Percentiles rank a stretch among this genome's conserved stretches.
phyloP scores from a whole-genome alignment of 2,797 vertebrate genomes.

The Propithecus perrieri region DNA sequence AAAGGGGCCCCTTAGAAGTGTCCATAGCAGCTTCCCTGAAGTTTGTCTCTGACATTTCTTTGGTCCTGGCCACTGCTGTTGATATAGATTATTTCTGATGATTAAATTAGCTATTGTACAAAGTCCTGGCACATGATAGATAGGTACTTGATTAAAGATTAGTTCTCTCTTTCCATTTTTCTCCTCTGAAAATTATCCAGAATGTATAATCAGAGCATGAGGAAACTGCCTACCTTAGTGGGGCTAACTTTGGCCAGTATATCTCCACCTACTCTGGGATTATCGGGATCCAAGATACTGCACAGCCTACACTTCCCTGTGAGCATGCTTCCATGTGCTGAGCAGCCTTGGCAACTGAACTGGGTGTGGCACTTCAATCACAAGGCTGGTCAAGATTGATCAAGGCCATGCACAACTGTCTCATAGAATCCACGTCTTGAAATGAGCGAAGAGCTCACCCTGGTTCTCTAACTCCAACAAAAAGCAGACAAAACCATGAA shows the following conservation, averaged over 20 bases:
- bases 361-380: background rate
- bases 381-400: background rate
- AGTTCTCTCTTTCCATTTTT: background rate
- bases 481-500: background rate
- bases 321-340: accelerated
- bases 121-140: background rate
- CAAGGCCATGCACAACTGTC: background rate
- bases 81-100: background rate
- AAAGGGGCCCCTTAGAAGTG: background rate
- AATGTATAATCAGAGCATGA: background rate
- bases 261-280: background rate
- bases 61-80: background rate
- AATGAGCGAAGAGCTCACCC: background rate
- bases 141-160: background rate
- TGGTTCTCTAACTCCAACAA: background rate
- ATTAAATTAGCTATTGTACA: background rate
- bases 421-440: background rate
- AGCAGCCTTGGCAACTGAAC: background rate
- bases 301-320: accelerated
- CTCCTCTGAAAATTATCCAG: background rate
- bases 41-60: background rate
- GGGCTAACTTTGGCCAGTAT: background rate
- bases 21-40: background rate
- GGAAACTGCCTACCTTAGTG: background rate
- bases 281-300: background rate